Percentiles rank a stretch among this genome's conserved stretches.
Conservation (phyloP, 2,113 vertebrate genomes). For the Turnix velox region DNA sequence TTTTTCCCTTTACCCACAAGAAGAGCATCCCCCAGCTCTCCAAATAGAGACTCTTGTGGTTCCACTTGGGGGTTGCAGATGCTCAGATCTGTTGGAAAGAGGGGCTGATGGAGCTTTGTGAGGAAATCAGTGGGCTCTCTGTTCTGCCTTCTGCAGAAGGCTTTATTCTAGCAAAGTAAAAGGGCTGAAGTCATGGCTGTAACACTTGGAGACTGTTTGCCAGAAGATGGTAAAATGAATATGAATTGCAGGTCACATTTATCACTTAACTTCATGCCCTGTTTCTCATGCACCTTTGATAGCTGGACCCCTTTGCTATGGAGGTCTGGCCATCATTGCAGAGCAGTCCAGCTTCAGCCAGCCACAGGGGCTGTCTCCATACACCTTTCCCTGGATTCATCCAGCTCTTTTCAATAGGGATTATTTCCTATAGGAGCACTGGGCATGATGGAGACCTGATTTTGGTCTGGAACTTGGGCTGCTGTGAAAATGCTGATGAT, state of each 20-base stretch:
- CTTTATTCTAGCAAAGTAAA: not conserved
- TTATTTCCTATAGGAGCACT: not conserved
- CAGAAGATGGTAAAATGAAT: not conserved
- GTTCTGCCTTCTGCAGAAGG: not conserved
- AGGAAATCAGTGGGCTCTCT: not conserved
- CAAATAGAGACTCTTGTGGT: rapidly evolving
- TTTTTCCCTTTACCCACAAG: not conserved
- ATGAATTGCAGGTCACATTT: not conserved
- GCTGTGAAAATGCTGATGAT: not conserved
- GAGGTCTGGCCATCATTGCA: not conserved
- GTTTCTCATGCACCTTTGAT: not conserved
- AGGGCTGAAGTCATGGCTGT: not conserved
- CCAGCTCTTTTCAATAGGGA: not conserved
- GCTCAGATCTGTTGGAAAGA: not conserved
- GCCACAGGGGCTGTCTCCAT: not conserved
- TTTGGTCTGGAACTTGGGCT: not conserved
- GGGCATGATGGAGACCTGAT: not conserved
- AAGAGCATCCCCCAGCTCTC: not conserved
- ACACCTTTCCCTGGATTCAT: not conserved
- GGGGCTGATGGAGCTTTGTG: not conserved
- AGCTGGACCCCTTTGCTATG: not conserved
- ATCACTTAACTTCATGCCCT: not conserved
- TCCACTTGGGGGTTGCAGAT: not conserved
- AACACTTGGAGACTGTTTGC: not conserved
- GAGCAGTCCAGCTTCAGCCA: not conserved